A percentile compares a stretch with the other conserved stretches of the same genome.
These are phyloP conservation scores for Solenodon paradoxus DNA, from an alignment of 2,113 vertebrate genomes.

Conservation along the genomic window DNA sequence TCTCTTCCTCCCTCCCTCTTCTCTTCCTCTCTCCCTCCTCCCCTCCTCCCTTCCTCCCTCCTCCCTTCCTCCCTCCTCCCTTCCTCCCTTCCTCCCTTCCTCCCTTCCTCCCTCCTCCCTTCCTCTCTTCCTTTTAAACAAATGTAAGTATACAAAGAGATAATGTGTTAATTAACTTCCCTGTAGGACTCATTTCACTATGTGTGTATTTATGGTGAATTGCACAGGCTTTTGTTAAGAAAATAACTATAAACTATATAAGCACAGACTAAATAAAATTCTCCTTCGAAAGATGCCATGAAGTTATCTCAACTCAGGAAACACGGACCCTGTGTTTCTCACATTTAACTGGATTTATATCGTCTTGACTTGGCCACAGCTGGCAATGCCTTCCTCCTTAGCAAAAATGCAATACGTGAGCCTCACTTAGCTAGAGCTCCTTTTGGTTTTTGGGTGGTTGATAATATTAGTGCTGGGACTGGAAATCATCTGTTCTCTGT, in stretches of 20 bases:
- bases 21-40: too few species aligned
- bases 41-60: too few species aligned
- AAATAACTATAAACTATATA: background rate
- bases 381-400: background rate
- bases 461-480: background rate
- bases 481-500: conserved; percentile 1
- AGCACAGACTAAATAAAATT: background rate
- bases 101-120: too few species aligned
- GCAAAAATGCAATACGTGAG: background rate
- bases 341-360: background rate
- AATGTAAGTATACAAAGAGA: background rate
- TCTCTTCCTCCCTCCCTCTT: too few species aligned
- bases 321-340: background rate
- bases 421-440: background rate
- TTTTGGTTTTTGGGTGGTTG: background rate
- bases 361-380: background rate
- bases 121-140: too few species aligned
- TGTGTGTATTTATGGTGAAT: background rate
- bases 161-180: background rate
- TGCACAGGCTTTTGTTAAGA: background rate
- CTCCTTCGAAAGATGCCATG: background rate
- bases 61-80: too few species aligned
- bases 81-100: too few species aligned
- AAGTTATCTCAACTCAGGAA: background rate
- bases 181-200: background rate